Evolutionary conservation across 2,888 invertebrate species (phyloP), one percentile per base, ranked within the genome.

Genomic region (Cephus spinipes): DNA sequence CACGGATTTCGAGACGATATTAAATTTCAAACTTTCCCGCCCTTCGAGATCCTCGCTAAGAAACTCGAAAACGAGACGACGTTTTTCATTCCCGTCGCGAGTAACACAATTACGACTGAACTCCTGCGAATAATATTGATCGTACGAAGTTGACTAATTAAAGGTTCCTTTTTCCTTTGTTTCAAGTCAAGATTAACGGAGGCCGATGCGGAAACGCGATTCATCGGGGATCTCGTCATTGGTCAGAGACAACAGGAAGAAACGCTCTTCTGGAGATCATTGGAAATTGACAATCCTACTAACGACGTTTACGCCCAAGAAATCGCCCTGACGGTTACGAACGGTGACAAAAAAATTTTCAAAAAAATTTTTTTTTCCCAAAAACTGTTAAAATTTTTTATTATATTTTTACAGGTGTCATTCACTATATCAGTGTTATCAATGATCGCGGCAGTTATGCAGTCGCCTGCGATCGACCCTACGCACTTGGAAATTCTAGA

Each of bases 281-380:
- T 91, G 33, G 87, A 89, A 76, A 84, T 90, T 76, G 82, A 86
- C 4, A 91, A 91, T 83, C 89, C 90, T 11, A 88, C 89, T 11
- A 83, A 85, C 35, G 78, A 77, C 12, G 85, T 91, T 32, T 88
- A 89, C 77, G 85, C 83, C n/a, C 85, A 86, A 6, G 80, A 86
- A 4, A 79, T 91, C 40, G 85, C 81, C 12, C 76, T 91, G 23
- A 86, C 83, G 32, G 85, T 89, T 40, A 83, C 85, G n/a, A 86
- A 85, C 76, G 90, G 91, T 90, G 3, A 4, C 78, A 84, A 83
- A 0, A 33, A 30, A 23, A 79, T 75, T 12, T 77, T 23, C 30
- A 11, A 4, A 55, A 31, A 73, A 15, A 15, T 6, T 12, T 12
- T 4, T 12, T 12, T 4, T 6, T 0, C 12, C 1, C 0, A 9